Base-by-base conservation (phyloP, 2,113 vertebrate species). In the Burhinus oedicnemus region DNA sequence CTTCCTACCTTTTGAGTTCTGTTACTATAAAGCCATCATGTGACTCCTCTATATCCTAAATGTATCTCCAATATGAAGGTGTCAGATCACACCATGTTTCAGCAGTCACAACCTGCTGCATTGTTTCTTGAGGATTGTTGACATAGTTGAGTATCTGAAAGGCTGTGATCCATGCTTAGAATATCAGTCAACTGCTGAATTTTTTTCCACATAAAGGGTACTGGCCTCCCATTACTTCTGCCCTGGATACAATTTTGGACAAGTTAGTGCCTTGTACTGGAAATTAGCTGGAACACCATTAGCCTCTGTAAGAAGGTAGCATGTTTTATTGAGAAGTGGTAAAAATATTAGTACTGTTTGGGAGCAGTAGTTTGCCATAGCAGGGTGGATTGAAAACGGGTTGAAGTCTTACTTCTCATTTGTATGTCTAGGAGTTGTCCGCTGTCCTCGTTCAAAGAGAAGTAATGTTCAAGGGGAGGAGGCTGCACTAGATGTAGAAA, bases 401-500 rank as follows among this genome's bases (percentile, higher is more conserved):
- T 11, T 70, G 51, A 55, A 55, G 44, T 60, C 61, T 88, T 55
- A 47, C 10, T 68, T 77, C 32, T 61, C 17, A 10, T 77, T 68
- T 93, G 45, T 42, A 42, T 74, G 34, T 89, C 8, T 64, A 99
- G 98, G 98, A 26, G 98, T 98, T 55, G 97, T 99, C 9, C 98
- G 98, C 54, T 97, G 95, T 89, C 96, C 98, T 4, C 98, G 98
- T 7, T 57, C 68, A 18, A 97, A 95, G 79, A 98, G 55, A 77
- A 95, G 29, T 54, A 97, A 27, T 27, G 38, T 81, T 23, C 49
- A 88, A 4, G 97, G 69, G 2, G 96, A 95, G 30, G 95, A 97
- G 80, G 45, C 57, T 51, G 88, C 93, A 8, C 91, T 97, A 52
- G 97, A 94, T 19, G 82, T 95, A 36, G 97, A 95, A 8, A 97